A percentile compares a stretch with the other conserved stretches of the same genome.
Evolutionary conservation across 2,797 vertebrate genomes (phyloP).

Genomic region (Emys orbicularis): DNA sequence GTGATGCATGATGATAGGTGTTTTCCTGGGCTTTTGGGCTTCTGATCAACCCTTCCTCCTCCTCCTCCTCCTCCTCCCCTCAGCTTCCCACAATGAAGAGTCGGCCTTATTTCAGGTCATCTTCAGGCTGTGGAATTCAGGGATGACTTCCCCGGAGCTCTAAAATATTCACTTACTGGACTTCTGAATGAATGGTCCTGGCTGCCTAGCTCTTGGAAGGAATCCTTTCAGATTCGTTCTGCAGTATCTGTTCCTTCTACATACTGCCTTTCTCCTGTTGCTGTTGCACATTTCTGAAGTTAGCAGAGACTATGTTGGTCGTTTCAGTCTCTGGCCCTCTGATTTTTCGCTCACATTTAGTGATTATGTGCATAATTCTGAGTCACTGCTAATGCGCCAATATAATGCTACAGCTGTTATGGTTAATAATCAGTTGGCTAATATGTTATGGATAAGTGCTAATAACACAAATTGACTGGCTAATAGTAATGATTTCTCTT

Average conservation of each 20-base stretch:
- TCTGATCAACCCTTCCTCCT: not conserved
- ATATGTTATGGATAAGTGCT: not conserved
- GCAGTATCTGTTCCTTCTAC: not conserved
- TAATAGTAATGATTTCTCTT: not conserved
- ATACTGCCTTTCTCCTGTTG: not conserved
- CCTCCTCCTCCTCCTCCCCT: too few species aligned
- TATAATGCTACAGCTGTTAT: not conserved
- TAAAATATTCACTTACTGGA: not conserved
- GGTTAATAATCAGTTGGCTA: not conserved
- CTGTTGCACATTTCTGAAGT: not conserved
- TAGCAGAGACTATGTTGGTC: not conserved
- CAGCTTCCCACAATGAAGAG: not conserved
- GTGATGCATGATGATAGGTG: not conserved
- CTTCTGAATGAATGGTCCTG: not conserved
- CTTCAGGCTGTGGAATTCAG: not conserved
- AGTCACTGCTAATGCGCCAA: accelerated
- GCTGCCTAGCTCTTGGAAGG: not conserved
- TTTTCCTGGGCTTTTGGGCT: not conserved
- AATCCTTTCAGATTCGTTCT: not conserved
- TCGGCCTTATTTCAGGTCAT: not conserved
- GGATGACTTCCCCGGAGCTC: not conserved
- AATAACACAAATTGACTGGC: not conserved
- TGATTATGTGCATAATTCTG: accelerated
- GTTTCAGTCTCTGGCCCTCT: not conserved
- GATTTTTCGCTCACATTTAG: not conserved